Base-by-base conservation (phyloP, 2,113 vertebrate species). In the Cynopterus brachyotis region DNA sequence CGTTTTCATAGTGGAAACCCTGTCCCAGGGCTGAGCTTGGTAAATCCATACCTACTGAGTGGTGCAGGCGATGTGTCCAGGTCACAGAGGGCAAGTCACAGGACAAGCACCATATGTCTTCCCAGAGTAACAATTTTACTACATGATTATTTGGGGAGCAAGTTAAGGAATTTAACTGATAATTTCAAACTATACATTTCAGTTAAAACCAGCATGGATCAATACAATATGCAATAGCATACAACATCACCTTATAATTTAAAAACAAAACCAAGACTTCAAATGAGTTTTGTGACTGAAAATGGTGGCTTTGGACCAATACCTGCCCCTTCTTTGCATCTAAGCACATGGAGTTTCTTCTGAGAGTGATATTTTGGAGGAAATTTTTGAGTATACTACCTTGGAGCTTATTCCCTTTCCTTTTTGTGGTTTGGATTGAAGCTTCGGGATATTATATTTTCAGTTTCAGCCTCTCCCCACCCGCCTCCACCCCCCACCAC, bases 401-500 rank as follows among this genome's bases (percentile, higher is more conserved):
- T 82, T 82, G 37, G 8, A 75, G 70, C 35, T 66, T 88, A 67
- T 83, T 42, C 37, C 67, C 62, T 60, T 72, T 80, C 94, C 78
- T 97, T 91, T 62, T 73, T 20, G 86, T 35, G 69, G 79, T 50
- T 95, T 9, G 9, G 45, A 95, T 57, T 90, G 83, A 66, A 64
- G 76, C 72, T 96, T 96, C 60, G 81, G 97, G 91, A 96, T 81
- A 53, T 86, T 96, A 64, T 90, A 93, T 95, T 95, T 97, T 96
- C 93, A 81, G 92, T 96, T 96, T 30, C 94, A 80, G 90, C 80
- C 47, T 94, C 66, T 91, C 72, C 59, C 66, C 13, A 55, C 64
- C 72, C 50, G 20, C 87, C 78, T 66, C 80, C 86, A 9, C 8
- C 42, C 89, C 81, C 94, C 20, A 47, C 53, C 30, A 62, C 90